A percentile compares a stretch with the other conserved stretches of the same genome.
phyloP scores from a whole-genome alignment of 2,888 invertebrate genomes.

The Lasioglossum leucozonium region DNA sequence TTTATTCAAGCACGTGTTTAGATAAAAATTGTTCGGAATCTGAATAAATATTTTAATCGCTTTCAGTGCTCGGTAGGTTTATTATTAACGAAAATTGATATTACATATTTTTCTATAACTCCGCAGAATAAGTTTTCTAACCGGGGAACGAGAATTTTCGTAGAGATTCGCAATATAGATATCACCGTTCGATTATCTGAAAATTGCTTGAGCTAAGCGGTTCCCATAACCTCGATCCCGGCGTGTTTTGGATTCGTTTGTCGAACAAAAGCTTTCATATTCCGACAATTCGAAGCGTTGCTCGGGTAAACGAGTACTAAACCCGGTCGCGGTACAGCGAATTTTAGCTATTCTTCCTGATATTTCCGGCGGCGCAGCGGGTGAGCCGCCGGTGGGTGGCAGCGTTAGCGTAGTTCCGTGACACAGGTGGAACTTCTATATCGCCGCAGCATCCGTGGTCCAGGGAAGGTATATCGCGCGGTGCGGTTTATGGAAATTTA shows the following conservation, averaged over 20 bases:
- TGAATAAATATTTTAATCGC: no score
- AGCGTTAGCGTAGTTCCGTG: slow-evolving; percentile 6
- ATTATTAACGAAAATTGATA: no score
- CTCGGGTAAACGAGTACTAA: neutral
- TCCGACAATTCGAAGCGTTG: neutral
- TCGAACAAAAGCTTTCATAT: neutral
- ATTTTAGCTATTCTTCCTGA: neutral
- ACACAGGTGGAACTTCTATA: slow-evolving; percentile 32
- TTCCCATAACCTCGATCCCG: neutral
- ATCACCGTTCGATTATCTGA: neutral
- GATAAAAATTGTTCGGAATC: no score
- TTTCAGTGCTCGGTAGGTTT: no score
- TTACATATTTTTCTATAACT: no score
- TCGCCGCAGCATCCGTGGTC: slow-evolving; percentile 35
- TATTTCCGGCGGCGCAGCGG: neutral
- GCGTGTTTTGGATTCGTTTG: neutral
- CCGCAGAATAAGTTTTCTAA: no score
- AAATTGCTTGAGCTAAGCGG: neutral
- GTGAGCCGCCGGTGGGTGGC: neutral
- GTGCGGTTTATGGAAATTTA: slow-evolving; percentile 61
- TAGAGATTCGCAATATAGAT: neutral
- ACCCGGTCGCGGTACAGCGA: neutral
- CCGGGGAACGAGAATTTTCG: no score
- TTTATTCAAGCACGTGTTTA: no score
- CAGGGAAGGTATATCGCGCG: slow-evolving; percentile 18